phyloP scores from a whole-genome alignment of 2,113 vertebrate genomes.

The Gadus macrocephalus region DNA sequence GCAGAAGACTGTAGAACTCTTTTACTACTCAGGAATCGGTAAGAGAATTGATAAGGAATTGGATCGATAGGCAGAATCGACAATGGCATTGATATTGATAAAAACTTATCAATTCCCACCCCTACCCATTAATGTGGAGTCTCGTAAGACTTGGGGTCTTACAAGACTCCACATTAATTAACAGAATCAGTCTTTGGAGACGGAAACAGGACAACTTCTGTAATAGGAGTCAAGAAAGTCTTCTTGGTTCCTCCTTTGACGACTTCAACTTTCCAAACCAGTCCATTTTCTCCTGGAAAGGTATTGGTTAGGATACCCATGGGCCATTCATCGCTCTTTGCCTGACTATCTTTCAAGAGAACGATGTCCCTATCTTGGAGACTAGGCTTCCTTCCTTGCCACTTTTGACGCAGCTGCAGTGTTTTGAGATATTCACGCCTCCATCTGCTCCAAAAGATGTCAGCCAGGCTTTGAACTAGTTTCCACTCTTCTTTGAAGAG shows the following conservation, averaged over 20 bases:
- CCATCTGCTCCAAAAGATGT: conserved; percentile 16
- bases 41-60: too few relatives aligned
- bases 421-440: neutral
- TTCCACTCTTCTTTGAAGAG: too few relatives aligned
- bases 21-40: too few relatives aligned
- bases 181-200: neutral
- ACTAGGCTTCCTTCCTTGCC: neutral
- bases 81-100: too few relatives aligned
- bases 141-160: neutral
- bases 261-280: neutral
- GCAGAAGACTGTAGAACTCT: too few relatives aligned
- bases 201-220: too few relatives aligned
- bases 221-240: neutral
- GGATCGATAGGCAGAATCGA: too few relatives aligned
- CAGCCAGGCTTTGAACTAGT: too few relatives aligned
- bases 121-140: too few relatives aligned
- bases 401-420: neutral
- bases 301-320: neutral
- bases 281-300: neutral
- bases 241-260: neutral
- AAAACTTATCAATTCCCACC: too few relatives aligned
- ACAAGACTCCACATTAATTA: neutral
- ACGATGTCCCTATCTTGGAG: neutral
- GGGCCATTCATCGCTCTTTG: neutral
- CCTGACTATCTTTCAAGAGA: neutral